Evolutionary conservation across 2,113 vertebrate species (phyloP).

Genomic region (Mesoclemmys tuberculata): DNA sequence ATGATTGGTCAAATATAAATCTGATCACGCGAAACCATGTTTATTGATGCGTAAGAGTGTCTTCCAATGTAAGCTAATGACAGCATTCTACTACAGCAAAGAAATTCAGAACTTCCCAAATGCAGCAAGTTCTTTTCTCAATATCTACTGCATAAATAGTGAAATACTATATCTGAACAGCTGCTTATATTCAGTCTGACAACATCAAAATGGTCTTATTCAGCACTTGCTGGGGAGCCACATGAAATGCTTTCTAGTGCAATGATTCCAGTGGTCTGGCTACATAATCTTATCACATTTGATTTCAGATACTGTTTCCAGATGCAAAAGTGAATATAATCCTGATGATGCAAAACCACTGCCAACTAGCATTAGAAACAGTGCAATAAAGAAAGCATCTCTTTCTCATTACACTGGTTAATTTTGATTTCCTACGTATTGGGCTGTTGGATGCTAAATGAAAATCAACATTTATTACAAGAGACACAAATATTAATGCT

Average conservation of each 20-base stretch:
- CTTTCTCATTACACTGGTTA: background rate
- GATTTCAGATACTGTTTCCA: background rate
- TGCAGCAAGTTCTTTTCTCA: background rate
- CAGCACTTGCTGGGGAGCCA: background rate
- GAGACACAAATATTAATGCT: background rate
- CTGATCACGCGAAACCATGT: background rate
- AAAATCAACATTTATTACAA: background rate
- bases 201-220: background rate
- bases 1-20: background rate
- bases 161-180: background rate
- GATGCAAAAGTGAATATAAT: background rate
- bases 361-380: background rate
- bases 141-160: background rate
- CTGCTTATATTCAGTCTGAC: background rate
- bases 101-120: background rate
- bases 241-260: background rate
- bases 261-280: background rate
- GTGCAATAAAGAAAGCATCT: background rate
- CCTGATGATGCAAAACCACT: background rate
- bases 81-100: background rate
- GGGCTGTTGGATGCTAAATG: background rate
- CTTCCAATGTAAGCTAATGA: background rate
- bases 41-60: background rate
- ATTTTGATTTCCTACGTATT: background rate
- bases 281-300: background rate